phyloP scores from a whole-genome alignment of 2,888 invertebrate genomes.

The Acrocyrtus sp. region DNA sequence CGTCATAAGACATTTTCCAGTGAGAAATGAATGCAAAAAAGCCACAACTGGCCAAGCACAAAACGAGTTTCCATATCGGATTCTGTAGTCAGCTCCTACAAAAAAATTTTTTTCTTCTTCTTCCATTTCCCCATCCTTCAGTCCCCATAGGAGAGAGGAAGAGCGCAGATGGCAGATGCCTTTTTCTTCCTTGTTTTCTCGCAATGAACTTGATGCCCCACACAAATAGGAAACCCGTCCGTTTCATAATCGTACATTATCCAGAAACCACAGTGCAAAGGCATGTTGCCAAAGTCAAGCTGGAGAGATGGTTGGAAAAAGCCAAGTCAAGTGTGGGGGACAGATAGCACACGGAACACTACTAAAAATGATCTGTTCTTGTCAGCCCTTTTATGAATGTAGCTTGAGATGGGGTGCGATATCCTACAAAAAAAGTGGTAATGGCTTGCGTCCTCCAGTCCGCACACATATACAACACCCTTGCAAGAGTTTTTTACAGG shows the following conservation, averaged over 20 bases:
- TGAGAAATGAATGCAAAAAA: constrained; percentile 22
- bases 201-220: neutral
- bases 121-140: neutral
- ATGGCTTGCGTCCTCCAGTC: no score
- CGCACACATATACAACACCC: no score
- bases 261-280: constrained; percentile 21
- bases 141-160: neutral
- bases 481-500: no score
- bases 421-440: no score
- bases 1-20: no score
- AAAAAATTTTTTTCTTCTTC: neutral
- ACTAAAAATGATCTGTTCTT: constrained; percentile 28
- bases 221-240: constrained; percentile 19
- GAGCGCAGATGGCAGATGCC: constrained; percentile 7
- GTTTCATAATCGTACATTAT: constrained; percentile 19
- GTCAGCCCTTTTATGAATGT: no score
- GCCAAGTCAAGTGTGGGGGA: no score
- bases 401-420: no score
- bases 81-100: neutral
- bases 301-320: no score
- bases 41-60: constrained; percentile 23
- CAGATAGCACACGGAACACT: no score
- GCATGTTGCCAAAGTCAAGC: constrained; percentile 28
- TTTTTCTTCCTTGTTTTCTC: neutral
- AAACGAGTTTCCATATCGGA: neutral